phyloP scores from a whole-genome alignment of 2,113 vertebrate species.

The Cephalopholis sonnerati region DNA sequence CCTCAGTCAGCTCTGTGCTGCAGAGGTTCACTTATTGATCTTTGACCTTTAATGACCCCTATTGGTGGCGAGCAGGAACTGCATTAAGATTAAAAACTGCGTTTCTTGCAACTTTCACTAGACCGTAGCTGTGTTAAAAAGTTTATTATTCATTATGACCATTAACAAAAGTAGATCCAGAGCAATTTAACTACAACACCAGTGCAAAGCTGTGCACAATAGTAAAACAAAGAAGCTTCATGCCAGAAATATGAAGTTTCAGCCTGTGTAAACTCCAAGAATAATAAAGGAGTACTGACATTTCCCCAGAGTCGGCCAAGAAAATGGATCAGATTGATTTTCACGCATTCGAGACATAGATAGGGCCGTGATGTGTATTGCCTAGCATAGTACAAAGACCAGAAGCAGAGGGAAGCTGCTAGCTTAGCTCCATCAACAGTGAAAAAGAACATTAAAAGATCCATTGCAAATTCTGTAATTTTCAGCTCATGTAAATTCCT shows the following conservation, averaged over 20 bases:
- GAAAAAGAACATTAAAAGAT: neutral
- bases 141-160: neutral
- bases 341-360: neutral
- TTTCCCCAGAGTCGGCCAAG: neutral
- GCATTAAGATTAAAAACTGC: neutral
- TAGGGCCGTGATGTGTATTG: too few species aligned
- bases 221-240: neutral
- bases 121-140: neutral
- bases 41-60: constrained; percentile 55
- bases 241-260: neutral
- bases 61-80: constrained; percentile 18
- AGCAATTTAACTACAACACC: neutral
- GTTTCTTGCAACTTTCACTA: neutral
- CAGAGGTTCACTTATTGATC: constrained; percentile 43
- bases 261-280: too few species aligned
- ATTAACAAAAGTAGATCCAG: neutral
- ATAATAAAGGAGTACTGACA: too few species aligned
- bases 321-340: neutral
- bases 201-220: neutral
- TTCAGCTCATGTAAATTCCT: neutral
- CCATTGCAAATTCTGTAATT: neutral
- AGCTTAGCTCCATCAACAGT: neutral
- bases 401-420: too few species aligned
- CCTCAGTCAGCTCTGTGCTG: constrained; percentile 47
- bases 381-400: too few species aligned